A percentile compares a stretch with the other conserved stretches of the same genome.
Conservation (phyloP, 2,113 vertebrate genomes). For the Cacatua alba region DNA sequence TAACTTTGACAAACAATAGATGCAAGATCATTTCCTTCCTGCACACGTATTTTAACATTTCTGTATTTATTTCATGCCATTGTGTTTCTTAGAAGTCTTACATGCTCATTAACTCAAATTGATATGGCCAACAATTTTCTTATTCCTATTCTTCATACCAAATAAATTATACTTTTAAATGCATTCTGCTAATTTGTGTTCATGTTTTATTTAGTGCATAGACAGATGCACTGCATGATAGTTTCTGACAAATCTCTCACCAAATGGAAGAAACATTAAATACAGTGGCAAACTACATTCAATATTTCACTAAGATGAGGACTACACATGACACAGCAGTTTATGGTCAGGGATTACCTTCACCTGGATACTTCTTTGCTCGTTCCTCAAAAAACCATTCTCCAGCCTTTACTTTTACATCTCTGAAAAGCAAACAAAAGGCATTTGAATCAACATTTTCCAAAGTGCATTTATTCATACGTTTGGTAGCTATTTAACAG, state of each 20-base stretch:
- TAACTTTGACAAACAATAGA: not conserved
- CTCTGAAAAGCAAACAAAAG: constrained; percentile 77
- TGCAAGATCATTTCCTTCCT: not conserved
- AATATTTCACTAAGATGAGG: not conserved
- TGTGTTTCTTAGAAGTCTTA: not conserved
- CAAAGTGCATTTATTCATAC: not conserved
- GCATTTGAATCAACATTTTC: not conserved
- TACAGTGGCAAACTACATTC: not conserved
- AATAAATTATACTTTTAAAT: not conserved
- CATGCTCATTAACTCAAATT: not conserved
- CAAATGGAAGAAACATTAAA: not conserved
- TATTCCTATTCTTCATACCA: not conserved
- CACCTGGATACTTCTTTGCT: constrained; percentile 85
- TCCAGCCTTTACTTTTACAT: constrained; percentile 88
- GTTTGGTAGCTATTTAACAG: not conserved
- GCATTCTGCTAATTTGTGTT: not conserved
- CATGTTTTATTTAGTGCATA: not conserved
- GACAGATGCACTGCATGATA: not conserved
- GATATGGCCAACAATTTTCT: not conserved
- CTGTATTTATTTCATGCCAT: not conserved
- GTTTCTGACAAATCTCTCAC: not conserved
- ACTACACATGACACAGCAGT: not conserved
- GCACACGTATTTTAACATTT: not conserved
- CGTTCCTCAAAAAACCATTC: constrained; percentile 93
- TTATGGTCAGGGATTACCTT: constrained; percentile 74